Evolutionary conservation across 1,140 invertebrate species (phyloP), one percentile per base, ranked within the genome.

Genomic region (Drosophila biarmipes): DNA sequence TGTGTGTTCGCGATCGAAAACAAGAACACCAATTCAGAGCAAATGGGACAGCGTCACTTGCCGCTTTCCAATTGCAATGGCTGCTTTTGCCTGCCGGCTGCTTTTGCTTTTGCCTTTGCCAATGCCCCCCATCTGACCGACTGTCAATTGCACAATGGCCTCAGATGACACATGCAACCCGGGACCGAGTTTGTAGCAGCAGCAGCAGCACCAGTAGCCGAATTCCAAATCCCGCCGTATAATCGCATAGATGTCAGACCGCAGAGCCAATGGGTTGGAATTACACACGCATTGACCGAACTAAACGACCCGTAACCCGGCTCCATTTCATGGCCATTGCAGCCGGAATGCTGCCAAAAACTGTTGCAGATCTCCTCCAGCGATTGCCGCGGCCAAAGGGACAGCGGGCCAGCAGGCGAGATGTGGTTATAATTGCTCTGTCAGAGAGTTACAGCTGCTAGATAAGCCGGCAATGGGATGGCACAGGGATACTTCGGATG

Each of bases 91-190:
- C 11, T 24, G 24, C 24, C 24, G 24, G 35, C 12, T 37, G 11
- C 35, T 37, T 12, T n/a, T 37, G 35, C 35, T n/a, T 37, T 37
- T 35, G 34, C 27, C 8, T 29, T 29, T 29, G 27, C 2, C 5
- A 27, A 1, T 7, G 63, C 52, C 59, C 59, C 45, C 49, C 67
- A 52, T 68, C 62, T 69, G 81, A 77, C 63, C 63, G 68, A 73
- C 78, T 85, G 82, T 81, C 81, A 85, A 85, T 78, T 85, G 78
- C 59, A 62, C 82, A 86, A 78, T 78, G 81, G 75, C 72, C 57
- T 78, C 78, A 34, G 43, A 81, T 80, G 81, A 85, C 63, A 78
- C 71, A 66, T 51, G 49, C 56, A 53, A 15, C 46, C 6, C 24
- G 6, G 14, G 54, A 8, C n/a, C 29, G 19, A 63, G 14, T 66